Percentiles rank a stretch among this genome's conserved stretches.
Evolutionary conservation across 2,888 invertebrate genomes (phyloP).

Genomic region (Blomia tropicalis): DNA sequence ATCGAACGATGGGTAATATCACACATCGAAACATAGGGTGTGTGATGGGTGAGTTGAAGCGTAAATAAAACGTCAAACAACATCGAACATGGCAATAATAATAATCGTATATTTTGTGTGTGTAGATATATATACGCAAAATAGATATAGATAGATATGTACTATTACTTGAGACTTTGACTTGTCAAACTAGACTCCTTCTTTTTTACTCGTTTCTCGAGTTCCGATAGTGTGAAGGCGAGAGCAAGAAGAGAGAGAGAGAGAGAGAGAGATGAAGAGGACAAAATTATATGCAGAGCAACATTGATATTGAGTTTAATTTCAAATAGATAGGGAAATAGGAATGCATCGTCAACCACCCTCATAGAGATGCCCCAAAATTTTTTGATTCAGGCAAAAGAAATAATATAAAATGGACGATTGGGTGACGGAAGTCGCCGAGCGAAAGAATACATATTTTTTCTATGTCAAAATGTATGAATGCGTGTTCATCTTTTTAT

Average conservation of each 20-base stretch:
- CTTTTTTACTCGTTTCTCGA: no score
- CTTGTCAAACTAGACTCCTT: not conserved
- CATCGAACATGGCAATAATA: not conserved
- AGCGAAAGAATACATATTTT: not conserved
- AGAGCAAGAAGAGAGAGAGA: not conserved
- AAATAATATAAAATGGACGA: no score
- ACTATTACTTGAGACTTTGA: no score
- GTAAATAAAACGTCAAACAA: constrained; percentile 12
- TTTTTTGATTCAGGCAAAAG: no score
- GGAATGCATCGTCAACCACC: not conserved
- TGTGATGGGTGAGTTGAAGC: not conserved
- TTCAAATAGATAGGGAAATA: not conserved
- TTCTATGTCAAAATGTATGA: not conserved
- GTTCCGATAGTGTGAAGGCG: not conserved
- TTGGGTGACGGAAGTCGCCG: not conserved
- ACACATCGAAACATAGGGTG: no score
- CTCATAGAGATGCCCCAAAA: no score
- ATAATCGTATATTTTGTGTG: no score
- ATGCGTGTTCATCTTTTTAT: no score
- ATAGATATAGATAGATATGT: no score
- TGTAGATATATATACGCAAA: no score
- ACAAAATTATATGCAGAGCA: constrained; percentile 7
- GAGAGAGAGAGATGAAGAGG: not conserved
- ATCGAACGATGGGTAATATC: not conserved
- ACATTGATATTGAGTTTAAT: not conserved